A percentile compares a stretch with the other conserved stretches of the same genome.
phyloP scores from a whole-genome alignment of 2,113 vertebrate species.

The Dipodomys spectabilis region DNA sequence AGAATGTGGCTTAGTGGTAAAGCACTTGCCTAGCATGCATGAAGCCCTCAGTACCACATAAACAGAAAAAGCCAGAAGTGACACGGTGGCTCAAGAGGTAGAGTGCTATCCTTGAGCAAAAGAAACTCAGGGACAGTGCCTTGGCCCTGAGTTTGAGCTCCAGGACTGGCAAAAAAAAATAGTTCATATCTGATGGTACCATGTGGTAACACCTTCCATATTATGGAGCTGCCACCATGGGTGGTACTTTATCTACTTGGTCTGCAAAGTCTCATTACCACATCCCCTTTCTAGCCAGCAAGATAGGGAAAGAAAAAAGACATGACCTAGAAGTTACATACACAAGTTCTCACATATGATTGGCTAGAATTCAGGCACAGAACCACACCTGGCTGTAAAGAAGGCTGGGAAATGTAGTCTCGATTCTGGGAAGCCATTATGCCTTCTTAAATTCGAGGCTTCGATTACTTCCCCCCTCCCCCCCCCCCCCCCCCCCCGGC shows the following conservation, averaged over 20 bases:
- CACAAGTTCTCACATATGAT: not conserved
- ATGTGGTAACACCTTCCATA: not conserved
- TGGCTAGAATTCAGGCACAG: not conserved
- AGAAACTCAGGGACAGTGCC: no score
- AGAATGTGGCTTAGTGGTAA: no score
- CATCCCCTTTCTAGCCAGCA: not conserved
- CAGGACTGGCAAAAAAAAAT: no score
- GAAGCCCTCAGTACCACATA: no score
- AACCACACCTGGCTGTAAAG: not conserved
- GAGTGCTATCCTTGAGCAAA: no score
- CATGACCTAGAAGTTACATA: not conserved
- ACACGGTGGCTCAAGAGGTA: no score
- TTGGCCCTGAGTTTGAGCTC: no score
- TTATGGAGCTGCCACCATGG: not conserved
- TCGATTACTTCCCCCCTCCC: not conserved
- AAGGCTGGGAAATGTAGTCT: slow-evolving; percentile 46
- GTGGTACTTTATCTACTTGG: not conserved
- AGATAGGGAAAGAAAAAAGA: not conserved
- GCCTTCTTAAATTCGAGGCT: slow-evolving; percentile 21
- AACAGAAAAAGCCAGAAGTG: no score
- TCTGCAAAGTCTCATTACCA: not conserved
- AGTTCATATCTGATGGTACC: no score
- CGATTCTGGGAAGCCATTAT: slow-evolving; percentile 50
- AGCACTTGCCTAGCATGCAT: no score
- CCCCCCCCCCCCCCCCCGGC: not conserved